These are phyloP conservation scores for Tipula vernalis DNA, from an alignment of 2,888 invertebrate genomes.

Conservation along the genomic window DNA sequence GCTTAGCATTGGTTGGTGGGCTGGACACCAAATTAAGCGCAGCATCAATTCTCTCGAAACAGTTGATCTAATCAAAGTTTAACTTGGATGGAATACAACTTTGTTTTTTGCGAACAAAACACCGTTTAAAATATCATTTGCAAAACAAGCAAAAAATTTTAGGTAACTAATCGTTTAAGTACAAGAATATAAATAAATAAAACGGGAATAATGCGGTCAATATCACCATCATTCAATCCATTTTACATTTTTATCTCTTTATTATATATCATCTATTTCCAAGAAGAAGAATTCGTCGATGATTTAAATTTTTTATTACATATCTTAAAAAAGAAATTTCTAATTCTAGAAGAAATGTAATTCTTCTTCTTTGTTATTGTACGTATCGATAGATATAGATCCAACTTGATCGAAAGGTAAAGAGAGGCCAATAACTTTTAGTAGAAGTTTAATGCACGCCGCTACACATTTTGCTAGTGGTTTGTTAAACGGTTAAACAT, in stretches of 20 bases:
- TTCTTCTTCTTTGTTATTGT: not conserved
- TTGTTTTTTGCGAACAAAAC: not conserved
- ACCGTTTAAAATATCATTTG: not conserved
- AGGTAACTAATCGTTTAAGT: not conserved
- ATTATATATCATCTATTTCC: not conserved
- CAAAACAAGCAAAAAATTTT: not conserved
- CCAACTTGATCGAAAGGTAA: not conserved
- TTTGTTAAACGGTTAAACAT: not conserved
- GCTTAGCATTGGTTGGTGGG: too few relatives aligned
- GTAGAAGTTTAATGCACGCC: not conserved
- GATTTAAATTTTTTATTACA: not conserved
- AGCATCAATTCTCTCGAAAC: too few relatives aligned
- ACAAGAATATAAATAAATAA: not conserved
- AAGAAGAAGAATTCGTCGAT: not conserved
- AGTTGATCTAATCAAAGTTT: not conserved
- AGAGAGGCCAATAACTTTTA: not conserved
- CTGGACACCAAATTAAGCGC: too few relatives aligned
- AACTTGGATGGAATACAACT: not conserved
- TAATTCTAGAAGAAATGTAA: not conserved
- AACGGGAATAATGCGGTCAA: constrained; percentile 4
- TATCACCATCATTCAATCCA: not conserved
- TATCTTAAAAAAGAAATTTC: not conserved
- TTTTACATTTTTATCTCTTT: not conserved
- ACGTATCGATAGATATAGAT: not conserved
- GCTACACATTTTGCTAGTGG: not conserved